Base-by-base conservation (phyloP, 2,113 vertebrate species). In the Garra rufa region DNA sequence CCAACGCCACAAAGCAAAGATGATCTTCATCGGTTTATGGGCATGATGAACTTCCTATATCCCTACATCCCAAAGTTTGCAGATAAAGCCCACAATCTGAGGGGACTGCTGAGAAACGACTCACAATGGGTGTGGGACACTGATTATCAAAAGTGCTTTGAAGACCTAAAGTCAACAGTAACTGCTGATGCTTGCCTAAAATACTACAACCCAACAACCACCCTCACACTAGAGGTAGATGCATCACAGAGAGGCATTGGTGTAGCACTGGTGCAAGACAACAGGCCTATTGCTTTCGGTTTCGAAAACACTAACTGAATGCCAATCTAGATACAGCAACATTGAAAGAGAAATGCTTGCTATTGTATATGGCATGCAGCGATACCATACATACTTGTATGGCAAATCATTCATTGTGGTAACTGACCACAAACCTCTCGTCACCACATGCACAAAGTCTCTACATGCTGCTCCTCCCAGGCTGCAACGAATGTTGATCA, bases 271-370 rank as follows among this genome's bases (percentile, higher is more conserved):
- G 13, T 48, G 65, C 44, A 80, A 26, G 24, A 79, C 34, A 73
- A 59, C 80, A 52, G 63, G n/a, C 61, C 71, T 17, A 75, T 76
- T 75, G 67, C 76, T 14, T 84, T 84, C 67, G 48, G 83, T 6
- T n/a, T 85, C 71, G 13, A 84, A 81, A 28, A 84, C 81, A 57
- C 46, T 82, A 28, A 83, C 63, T n/a, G 70, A 84, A 38, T 76
- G 69, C 11, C 83, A 84, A 9, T 81, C 48, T 9, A 57, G 63
- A 26, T 84, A 85, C 26, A 87, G 82, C 80, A 82, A 83, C 78
- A 86, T 65, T 48, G 21, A 82, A 67, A 24, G 15, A 21, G 26
- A 81, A 67, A 65, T 65, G 57, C 19, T 80, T 46, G 57, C 77
- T 13, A 28, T 65, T 52, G n/a, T 76, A 17, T 76, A 65, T 17